phyloP scores from a whole-genome alignment of 2,888 invertebrate species.

The Lochmaea capreae region DNA sequence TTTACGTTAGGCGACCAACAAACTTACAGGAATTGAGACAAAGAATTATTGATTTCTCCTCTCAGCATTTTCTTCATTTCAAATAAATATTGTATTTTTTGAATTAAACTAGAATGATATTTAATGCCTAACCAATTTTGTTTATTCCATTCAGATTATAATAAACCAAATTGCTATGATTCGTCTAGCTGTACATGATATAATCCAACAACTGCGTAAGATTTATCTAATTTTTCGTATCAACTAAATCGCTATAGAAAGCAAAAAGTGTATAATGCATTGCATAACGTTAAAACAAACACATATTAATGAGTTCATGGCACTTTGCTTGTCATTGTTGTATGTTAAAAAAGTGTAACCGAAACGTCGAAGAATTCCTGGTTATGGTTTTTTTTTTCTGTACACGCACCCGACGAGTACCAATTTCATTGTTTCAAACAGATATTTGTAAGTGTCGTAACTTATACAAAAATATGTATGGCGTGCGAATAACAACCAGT shows the following conservation, averaged over 20 bases:
- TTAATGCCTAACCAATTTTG: too few relatives aligned
- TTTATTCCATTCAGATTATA: too few relatives aligned
- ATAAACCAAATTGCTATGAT: background rate
- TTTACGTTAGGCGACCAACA: too few relatives aligned
- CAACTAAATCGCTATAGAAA: slow-evolving; percentile 15
- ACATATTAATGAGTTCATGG: slow-evolving; percentile 27
- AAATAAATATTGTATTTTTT: too few relatives aligned
- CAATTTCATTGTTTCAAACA: slow-evolving; percentile 20
- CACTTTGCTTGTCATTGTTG: slow-evolving; percentile 28
- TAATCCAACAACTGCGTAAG: background rate
- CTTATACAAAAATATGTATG: background rate
- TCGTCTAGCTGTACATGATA: background rate
- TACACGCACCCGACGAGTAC: slow-evolving; percentile 15
- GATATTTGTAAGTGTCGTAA: slow-evolving; percentile 1
- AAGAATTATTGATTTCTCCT: too few relatives aligned
- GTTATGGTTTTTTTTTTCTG: background rate
- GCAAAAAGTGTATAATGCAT: slow-evolving; percentile 8
- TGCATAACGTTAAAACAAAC: slow-evolving; percentile 24
- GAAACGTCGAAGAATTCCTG: slow-evolving; percentile 21
- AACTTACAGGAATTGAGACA: too few relatives aligned
- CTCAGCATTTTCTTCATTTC: too few relatives aligned
- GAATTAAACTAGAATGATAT: too few relatives aligned
- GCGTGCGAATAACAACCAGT: background rate
- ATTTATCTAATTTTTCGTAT: background rate
- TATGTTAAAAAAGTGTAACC: slow-evolving; percentile 34